Conservation (phyloP, 92 coral and sea anemone genomes). For the Zoanthus gigantus region DNA sequence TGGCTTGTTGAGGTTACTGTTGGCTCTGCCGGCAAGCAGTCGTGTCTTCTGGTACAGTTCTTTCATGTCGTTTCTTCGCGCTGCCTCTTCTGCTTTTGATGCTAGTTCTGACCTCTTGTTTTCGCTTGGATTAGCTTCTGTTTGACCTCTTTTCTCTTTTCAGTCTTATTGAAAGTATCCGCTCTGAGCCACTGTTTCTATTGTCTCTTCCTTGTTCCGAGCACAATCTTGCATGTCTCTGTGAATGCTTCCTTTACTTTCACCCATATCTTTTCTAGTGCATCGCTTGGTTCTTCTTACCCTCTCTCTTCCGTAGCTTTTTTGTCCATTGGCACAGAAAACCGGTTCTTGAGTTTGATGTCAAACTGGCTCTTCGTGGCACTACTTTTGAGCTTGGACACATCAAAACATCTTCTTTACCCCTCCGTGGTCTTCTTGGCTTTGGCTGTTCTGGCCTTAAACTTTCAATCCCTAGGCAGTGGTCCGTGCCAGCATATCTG, state of each 20-base stretch:
- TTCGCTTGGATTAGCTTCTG: background rate
- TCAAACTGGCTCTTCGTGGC: background rate
- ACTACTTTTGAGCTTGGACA: background rate
- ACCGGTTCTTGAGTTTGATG: background rate
- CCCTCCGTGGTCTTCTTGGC: background rate
- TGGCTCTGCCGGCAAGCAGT: slow-evolving; percentile 15
- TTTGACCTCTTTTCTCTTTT: slow-evolving; percentile 4
- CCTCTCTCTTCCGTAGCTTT: background rate
- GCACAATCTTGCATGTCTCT: background rate
- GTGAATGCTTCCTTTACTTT: background rate
- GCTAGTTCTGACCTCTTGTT: background rate
- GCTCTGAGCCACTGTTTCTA: background rate
- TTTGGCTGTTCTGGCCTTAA: background rate
- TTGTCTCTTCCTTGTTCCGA: background rate
- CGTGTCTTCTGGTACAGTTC: background rate
- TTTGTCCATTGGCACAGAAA: background rate
- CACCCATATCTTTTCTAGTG: background rate
- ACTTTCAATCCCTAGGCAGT: background rate
- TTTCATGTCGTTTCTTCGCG: background rate
- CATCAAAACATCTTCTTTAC: slow-evolving; percentile 1
- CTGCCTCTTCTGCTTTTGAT: slow-evolving; percentile 15
- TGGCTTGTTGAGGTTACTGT: background rate
- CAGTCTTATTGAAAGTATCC: background rate
- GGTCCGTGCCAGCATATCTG: no score
- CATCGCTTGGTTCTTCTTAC: background rate